These are phyloP conservation scores for Branchinecta lynchi DNA, from an alignment of 1,140 invertebrate species.

Conservation along the genomic window DNA sequence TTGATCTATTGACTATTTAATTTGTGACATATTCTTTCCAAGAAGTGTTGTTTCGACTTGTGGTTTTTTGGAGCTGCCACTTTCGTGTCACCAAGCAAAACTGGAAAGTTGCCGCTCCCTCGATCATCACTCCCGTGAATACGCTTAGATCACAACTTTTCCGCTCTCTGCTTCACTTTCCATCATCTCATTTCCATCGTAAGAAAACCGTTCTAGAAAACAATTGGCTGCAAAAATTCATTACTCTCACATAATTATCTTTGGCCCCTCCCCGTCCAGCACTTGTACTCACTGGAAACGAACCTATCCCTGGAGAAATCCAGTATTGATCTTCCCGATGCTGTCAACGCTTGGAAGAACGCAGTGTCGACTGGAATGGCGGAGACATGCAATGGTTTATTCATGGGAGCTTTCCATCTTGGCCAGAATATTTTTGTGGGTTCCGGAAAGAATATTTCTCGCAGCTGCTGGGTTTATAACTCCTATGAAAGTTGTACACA, in stretches of 20 bases:
- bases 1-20: too few relatives aligned
- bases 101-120: too few relatives aligned
- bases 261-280: neutral
- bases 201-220: neutral
- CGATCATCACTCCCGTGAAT: neutral
- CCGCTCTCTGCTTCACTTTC: neutral
- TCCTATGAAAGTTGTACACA: too few relatives aligned
- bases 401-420: neutral
- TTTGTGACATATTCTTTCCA: too few relatives aligned
- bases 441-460: too few relatives aligned
- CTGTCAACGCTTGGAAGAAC: neutral
- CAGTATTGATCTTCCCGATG: neutral
- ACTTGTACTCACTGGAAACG: neutral
- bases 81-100: too few relatives aligned
- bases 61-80: too few relatives aligned
- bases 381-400: neutral
- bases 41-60: too few relatives aligned
- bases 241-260: neutral
- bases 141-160: constrained; percentile 2
- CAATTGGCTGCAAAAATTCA: constrained; percentile 7
- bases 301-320: constrained; percentile 10
- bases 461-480: too few relatives aligned
- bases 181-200: constrained; percentile 6
- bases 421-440: too few relatives aligned
- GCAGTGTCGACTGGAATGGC: neutral